Evolutionary conservation across 2,113 vertebrate species (phyloP).

Genomic region (Pao palembangensis): DNA sequence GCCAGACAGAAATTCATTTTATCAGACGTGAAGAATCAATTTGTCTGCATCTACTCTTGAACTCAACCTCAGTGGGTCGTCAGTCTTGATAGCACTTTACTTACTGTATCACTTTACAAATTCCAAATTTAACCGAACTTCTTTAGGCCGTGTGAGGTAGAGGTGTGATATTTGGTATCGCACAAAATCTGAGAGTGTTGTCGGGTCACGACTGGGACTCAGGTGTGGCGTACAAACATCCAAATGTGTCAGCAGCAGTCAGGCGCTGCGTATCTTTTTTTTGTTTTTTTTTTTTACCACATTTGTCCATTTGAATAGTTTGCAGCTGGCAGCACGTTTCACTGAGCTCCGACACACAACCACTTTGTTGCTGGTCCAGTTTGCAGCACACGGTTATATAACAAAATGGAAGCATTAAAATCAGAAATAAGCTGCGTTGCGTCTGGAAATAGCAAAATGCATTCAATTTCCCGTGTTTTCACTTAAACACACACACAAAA

Average conservation of each 20-base stretch:
- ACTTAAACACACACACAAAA: neutral
- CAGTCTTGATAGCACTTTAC: too few relatives aligned
- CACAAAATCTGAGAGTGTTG: neutral
- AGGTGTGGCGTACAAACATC: neutral
- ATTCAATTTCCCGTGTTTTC: too few relatives aligned
- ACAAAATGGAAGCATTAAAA: too few relatives aligned
- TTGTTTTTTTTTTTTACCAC: too few relatives aligned
- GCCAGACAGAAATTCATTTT: slow-evolving; percentile 4
- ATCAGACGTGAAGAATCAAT: neutral
- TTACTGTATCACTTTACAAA: too few relatives aligned
- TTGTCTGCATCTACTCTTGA: too few relatives aligned
- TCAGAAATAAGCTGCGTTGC: too few relatives aligned
- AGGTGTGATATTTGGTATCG: neutral
- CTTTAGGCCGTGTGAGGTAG: neutral
- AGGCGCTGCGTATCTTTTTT: neutral
- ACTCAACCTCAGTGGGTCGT: neutral
- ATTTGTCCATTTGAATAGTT: too few relatives aligned
- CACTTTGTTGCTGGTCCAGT: neutral
- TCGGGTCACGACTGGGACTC: neutral
- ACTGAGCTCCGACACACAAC: neutral
- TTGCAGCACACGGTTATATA: too few relatives aligned
- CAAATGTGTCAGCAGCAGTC: neutral
- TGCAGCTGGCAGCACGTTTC: neutral
- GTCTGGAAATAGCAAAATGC: too few relatives aligned
- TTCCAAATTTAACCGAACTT: too few relatives aligned